Evolutionary conservation across 2,888 invertebrate species (phyloP).

Genomic region (Dioctria linearis): DNA sequence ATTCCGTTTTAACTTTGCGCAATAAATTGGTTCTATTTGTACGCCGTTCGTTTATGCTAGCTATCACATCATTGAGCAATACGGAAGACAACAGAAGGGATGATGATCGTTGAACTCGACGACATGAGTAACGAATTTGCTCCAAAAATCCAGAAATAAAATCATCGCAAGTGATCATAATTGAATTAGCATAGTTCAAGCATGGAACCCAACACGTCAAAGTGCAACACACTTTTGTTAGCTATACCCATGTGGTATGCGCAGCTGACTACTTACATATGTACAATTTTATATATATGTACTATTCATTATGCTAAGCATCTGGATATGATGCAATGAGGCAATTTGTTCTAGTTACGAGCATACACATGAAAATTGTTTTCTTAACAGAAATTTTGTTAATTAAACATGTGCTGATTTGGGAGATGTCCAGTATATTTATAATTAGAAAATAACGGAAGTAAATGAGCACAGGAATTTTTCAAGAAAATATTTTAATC

Average conservation of each 20-base stretch:
- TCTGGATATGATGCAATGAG: conserved; percentile 5
- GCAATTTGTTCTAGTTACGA: background rate
- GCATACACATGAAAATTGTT: conserved; percentile 25
- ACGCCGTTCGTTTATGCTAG: background rate
- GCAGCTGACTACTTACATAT: background rate
- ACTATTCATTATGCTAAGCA: conserved; percentile 3
- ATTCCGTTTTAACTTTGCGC: conserved; percentile 21
- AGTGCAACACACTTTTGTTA: background rate
- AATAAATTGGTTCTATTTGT: conserved; percentile 46
- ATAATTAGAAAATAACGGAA: conserved; percentile 4
- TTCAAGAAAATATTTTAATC: too few relatives aligned
- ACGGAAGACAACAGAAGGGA: conserved; percentile 38
- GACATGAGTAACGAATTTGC: conserved; percentile 39
- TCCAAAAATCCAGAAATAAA: conserved; percentile 53
- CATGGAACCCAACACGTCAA: background rate
- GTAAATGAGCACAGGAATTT: background rate
- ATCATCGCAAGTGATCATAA: conserved; percentile 41
- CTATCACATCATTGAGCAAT: conserved; percentile 17
- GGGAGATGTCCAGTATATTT: background rate
- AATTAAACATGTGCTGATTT: conserved; percentile 6
- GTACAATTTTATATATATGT: background rate
- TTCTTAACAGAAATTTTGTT: conserved; percentile 27
- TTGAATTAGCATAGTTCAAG: conserved; percentile 28
- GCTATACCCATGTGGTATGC: background rate
- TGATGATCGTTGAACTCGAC: conserved; percentile 38